phyloP scores from a whole-genome alignment of 2,888 invertebrate genomes.

The Trissolcus japonicus region DNA sequence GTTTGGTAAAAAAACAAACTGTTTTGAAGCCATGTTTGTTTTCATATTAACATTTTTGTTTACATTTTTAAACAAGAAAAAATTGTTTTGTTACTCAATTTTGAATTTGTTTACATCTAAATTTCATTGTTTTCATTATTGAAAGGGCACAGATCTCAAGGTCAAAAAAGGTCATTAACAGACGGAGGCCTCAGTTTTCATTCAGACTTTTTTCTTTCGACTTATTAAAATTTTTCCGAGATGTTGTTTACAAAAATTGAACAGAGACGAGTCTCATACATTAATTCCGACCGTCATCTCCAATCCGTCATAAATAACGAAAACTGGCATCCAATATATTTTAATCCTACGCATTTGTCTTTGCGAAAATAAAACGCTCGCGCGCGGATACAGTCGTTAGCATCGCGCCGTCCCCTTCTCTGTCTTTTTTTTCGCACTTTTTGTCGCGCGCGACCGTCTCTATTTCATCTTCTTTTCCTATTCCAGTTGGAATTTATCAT shows the following conservation, averaged over 20 bases:
- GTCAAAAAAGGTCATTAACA: background rate
- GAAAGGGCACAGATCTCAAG: too few species aligned
- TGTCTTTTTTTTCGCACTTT: constrained; percentile 38
- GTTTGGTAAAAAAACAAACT: too few species aligned
- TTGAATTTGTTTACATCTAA: too few species aligned
- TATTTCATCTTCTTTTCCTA: constrained; percentile 59
- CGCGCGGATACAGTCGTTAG: constrained; percentile 51
- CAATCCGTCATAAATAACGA: constrained; percentile 47
- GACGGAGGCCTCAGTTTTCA: constrained; percentile 2
- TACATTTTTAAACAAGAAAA: too few species aligned
- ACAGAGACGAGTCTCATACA: constrained; percentile 33
- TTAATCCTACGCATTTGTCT: constrained; percentile 30
- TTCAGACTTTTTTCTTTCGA: constrained; percentile 2
- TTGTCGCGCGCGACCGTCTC: constrained; percentile 34
- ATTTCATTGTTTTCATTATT: too few species aligned
- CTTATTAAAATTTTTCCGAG: constrained; percentile 38
- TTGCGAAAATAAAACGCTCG: constrained; percentile 30
- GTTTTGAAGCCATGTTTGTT: too few species aligned
- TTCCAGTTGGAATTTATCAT: constrained; percentile 61
- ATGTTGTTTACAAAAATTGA: constrained; percentile 21
- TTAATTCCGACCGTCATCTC: constrained; percentile 7
- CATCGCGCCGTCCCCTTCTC: constrained; percentile 33
- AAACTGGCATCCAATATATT: constrained; percentile 35
- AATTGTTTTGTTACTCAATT: too few species aligned
- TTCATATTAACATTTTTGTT: too few species aligned